Percentiles rank a stretch among this genome's conserved stretches.
Evolutionary conservation across 2,797 vertebrate species (phyloP).

Genomic region (Sphenodon punctatus): DNA sequence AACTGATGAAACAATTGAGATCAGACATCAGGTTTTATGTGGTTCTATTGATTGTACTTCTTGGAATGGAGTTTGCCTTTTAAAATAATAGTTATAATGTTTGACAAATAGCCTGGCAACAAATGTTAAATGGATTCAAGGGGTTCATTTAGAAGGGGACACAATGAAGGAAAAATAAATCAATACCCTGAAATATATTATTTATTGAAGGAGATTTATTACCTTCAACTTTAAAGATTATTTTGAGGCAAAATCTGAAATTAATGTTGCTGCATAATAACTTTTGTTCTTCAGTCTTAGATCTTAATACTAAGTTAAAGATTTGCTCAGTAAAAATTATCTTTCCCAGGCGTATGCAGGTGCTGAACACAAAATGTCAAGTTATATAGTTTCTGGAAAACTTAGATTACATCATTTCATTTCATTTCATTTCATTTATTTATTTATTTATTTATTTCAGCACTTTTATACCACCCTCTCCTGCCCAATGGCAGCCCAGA

Average conservation of each 20-base stretch:
- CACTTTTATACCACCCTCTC: no score
- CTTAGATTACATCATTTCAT: no score
- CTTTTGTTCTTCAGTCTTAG: background rate
- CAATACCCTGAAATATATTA: background rate
- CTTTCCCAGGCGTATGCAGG: no score
- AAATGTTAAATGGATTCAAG: conserved; percentile 1
- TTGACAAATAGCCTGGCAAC: background rate
- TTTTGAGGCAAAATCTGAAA: background rate
- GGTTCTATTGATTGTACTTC: background rate
- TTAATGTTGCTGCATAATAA: background rate
- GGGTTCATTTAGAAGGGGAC: background rate
- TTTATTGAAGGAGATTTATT: background rate
- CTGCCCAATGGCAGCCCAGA: no score
- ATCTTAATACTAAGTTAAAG: background rate
- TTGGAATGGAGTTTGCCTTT: background rate
- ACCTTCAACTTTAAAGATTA: background rate
- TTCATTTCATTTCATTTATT: no score
- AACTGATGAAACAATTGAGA: conserved; percentile 28
- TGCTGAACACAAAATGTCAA: no score
- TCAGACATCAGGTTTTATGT: background rate
- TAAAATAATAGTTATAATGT: background rate
- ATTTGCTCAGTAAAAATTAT: background rate
- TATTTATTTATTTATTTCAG: no score
- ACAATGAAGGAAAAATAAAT: background rate
- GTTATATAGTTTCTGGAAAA: no score